These are phyloP conservation scores for Lydus trimaculatus DNA, from an alignment of 2,888 invertebrate genomes.

Conservation along the genomic window DNA sequence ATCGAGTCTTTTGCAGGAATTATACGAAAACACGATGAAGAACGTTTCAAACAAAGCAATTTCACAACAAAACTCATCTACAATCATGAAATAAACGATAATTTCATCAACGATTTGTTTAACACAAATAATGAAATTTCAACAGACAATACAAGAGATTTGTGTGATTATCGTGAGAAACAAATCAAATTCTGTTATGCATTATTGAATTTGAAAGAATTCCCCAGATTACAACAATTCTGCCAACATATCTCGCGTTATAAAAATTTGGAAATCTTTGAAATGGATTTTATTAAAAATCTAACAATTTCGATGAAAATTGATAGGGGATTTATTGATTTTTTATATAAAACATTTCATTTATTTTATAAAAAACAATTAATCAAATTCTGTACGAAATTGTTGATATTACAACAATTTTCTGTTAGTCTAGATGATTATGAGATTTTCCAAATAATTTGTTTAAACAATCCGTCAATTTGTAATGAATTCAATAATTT, in stretches of 20 bases:
- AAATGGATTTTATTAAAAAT: background rate
- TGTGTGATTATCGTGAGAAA: background rate
- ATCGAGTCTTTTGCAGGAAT: background rate
- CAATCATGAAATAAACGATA: background rate
- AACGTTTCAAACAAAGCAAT: background rate
- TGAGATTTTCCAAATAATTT: background rate
- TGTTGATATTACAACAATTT: background rate
- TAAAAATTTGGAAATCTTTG: background rate
- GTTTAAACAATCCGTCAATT: background rate
- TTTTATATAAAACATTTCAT: background rate
- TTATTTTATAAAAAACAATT: background rate
- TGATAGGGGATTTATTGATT: background rate
- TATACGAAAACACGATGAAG: background rate
- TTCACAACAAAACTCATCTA: background rate
- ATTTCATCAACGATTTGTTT: background rate
- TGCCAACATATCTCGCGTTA: background rate
- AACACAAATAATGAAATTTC: background rate
- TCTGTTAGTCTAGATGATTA: background rate
- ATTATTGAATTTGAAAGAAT: background rate
- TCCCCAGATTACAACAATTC: background rate
- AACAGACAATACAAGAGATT: background rate
- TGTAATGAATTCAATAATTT: background rate
- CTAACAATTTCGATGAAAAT: background rate
- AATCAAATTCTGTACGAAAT: background rate
- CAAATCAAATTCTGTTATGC: slow-evolving; percentile 1